Evolutionary conservation across 2,888 invertebrate species (phyloP).

Genomic region (Pogonocherus hispidulus): DNA sequence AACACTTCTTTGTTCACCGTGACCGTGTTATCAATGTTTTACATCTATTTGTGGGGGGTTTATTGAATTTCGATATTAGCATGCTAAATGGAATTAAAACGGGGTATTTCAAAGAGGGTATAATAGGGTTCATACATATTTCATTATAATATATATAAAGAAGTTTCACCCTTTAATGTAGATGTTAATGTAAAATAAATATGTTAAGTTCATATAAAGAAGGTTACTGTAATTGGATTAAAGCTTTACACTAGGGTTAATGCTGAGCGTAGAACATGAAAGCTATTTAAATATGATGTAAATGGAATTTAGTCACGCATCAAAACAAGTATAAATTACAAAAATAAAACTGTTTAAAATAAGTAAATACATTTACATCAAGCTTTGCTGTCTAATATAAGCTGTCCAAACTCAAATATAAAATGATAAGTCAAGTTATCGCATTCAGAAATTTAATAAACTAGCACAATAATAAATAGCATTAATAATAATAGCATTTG

Average conservation of each 20-base stretch:
- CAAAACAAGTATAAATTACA: too few relatives aligned
- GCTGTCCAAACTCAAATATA: too few relatives aligned
- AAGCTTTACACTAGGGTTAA: not conserved
- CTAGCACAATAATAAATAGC: too few relatives aligned
- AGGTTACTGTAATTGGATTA: constrained; percentile 2
- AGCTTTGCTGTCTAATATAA: too few relatives aligned
- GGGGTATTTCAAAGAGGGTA: constrained; percentile 13
- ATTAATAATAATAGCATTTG: too few relatives aligned
- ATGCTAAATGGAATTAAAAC: constrained; percentile 34
- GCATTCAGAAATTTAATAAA: too few relatives aligned
- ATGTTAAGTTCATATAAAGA: constrained; percentile 10
- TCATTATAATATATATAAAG: constrained; percentile 5
- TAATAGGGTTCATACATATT: constrained; percentile 17
- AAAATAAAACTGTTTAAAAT: constrained; percentile 1
- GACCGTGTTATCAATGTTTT: constrained; percentile 35
- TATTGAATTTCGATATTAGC: constrained; percentile 37
- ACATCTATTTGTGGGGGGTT: constrained; percentile 22
- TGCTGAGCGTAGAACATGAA: not conserved
- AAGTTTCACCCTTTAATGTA: constrained; percentile 24
- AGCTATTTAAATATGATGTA: too few relatives aligned
- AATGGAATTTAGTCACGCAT: too few relatives aligned
- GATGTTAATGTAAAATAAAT: constrained; percentile 20
- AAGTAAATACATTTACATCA: too few relatives aligned
- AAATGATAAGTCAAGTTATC: too few relatives aligned
- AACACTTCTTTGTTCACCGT: constrained; percentile 28